Base-by-base conservation (phyloP, 2,113 vertebrate species). In the Tragelaphus strepsiceros region DNA sequence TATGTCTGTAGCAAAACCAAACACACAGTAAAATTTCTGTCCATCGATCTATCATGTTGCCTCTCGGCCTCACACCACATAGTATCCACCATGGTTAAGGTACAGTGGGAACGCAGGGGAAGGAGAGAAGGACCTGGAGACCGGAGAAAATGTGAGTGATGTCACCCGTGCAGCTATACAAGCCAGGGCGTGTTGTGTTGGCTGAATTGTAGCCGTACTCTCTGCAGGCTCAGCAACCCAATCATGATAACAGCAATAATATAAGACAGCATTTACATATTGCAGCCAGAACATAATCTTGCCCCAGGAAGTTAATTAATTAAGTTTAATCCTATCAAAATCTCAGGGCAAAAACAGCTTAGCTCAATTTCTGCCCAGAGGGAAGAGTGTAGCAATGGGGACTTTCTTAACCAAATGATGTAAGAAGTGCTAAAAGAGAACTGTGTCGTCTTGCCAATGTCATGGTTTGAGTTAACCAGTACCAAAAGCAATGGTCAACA, bases 321-420 rank as follows among this genome's bases (percentile, higher is more conserved):
- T 84, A 84, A 16, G 46, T 84, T 96, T 93, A 67, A 67, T 92
- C 49, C 49, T 78, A 90, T 82, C 58, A 51, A 43, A 87, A 91
- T 54, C n/a, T 77, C 30, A 58, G 58, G 10, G 39, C 46, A 28
- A 81, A 94, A 82, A 28, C 24, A 91, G 13, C 62, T 28, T 93
- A 49, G 22, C 32, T 46, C 32, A 32, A 11, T 58, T 84, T 96
- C 74, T 88, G 58, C 56, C 54, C 32, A 30, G 6, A 84, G 46
- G 83, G 61, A 53, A 91, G 90, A 64, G 28, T 67, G 54, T 61
- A 86, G 28, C 39, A 53, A 64, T 24, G 30, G 11, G 13, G 35
- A 81, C 13, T 90, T 90, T 35, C 28, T 74, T 74, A 71, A 61
- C 49, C 5, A 56, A 92, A 54, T 13, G 17, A n/a, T 17, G 17